Evolutionary conservation across 2,888 invertebrate species (phyloP).

Genomic region (Arrhopalites spinosus): DNA sequence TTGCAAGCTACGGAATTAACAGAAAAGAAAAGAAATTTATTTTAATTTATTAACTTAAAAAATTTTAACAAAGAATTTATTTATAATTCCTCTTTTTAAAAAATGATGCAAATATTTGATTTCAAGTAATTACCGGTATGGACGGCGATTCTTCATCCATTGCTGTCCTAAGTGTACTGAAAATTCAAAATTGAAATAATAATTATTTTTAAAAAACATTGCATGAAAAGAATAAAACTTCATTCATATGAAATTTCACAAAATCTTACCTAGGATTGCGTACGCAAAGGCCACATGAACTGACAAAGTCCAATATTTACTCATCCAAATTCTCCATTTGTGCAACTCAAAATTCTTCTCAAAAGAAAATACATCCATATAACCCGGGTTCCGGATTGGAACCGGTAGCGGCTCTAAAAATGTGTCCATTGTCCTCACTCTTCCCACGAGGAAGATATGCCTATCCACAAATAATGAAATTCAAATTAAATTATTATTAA

Average conservation of each 20-base stretch:
- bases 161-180: slow-evolving; percentile 87
- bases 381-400: slow-evolving; percentile 44
- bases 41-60: too few relatives aligned
- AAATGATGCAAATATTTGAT: too few relatives aligned
- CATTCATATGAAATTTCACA: too few relatives aligned
- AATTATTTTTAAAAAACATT: too few relatives aligned
- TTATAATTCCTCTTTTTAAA: too few relatives aligned
- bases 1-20: too few relatives aligned
- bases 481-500: too few relatives aligned
- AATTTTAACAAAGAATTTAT: too few relatives aligned
- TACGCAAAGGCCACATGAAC: slow-evolving; percentile 89
- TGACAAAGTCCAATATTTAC: slow-evolving; percentile 58
- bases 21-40: too few relatives aligned
- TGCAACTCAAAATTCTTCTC: slow-evolving; percentile 50
- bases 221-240: too few relatives aligned
- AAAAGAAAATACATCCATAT: slow-evolving; percentile 44
- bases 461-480: too few relatives aligned
- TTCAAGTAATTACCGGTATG: slow-evolving; percentile 67
- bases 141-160: slow-evolving; percentile 90
- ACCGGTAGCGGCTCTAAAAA: slow-evolving; percentile 42
- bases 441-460: not conserved
- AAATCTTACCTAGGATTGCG: slow-evolving; percentile 70
- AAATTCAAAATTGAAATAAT: too few relatives aligned
- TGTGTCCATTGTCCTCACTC: slow-evolving; percentile 10
- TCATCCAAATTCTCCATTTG: slow-evolving; percentile 44